Conservation (phyloP, 2,797 vertebrate species). For the Spondyliosoma cantharus region DNA sequence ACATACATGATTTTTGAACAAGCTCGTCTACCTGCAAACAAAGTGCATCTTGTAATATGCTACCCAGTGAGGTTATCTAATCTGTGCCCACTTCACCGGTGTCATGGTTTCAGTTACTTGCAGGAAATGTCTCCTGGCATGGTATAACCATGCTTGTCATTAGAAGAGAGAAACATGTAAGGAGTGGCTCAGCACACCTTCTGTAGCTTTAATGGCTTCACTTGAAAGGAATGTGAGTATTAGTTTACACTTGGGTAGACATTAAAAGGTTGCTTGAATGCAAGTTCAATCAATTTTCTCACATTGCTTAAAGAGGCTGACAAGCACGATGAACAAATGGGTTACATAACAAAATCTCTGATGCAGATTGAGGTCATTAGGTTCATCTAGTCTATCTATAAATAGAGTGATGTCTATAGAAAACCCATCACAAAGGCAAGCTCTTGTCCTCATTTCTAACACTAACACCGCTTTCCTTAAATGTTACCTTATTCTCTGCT, state of each 20-base stretch:
- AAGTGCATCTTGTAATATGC: background rate
- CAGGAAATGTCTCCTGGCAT: background rate
- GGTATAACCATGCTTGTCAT: background rate
- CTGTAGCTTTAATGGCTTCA: background rate
- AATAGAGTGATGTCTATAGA: slow-evolving; percentile 53
- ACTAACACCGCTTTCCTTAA: background rate
- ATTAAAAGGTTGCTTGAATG: slow-evolving; percentile 1
- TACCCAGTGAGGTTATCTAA: background rate
- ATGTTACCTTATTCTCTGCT: background rate
- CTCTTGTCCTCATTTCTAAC: slow-evolving; percentile 34
- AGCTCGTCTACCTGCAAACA: background rate
- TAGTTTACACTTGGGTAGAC: background rate
- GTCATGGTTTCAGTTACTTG: slow-evolving; percentile 6
- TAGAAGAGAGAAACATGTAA: slow-evolving; percentile 8
- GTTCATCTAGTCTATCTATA: slow-evolving; percentile 40
- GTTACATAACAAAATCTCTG: slow-evolving; percentile 44
- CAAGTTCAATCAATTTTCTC: slow-evolving; percentile 1
- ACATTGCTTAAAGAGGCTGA: slow-evolving; percentile 20
- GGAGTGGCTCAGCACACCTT: background rate
- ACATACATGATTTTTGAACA: background rate
- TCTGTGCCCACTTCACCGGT: background rate
- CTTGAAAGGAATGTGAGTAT: too few species aligned
- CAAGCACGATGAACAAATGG: slow-evolving; percentile 8
- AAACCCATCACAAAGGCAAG: slow-evolving; percentile 34
- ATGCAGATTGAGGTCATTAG: slow-evolving; percentile 44